phyloP scores from a whole-genome alignment of 2,113 vertebrate genomes.

The Bungarus multicinctus region DNA sequence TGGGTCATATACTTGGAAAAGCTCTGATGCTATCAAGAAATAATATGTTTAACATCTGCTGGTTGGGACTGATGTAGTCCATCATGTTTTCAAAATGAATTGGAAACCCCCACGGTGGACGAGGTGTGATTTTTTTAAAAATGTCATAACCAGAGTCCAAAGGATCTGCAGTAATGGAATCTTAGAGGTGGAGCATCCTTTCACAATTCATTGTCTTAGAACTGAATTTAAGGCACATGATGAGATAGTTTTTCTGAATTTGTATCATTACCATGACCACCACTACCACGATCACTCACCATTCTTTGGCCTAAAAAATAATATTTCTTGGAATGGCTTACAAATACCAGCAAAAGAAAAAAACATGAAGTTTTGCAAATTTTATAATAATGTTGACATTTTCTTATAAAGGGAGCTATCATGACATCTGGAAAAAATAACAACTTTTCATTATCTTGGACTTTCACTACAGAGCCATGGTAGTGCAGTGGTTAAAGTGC shows the following conservation, averaged over 20 bases:
- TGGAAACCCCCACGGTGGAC: background rate
- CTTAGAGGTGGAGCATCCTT: background rate
- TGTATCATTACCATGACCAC: background rate
- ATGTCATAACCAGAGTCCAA: background rate
- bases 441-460: constrained; percentile 23
- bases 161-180: background rate
- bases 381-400: background rate
- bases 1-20: background rate
- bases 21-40: background rate
- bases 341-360: background rate
- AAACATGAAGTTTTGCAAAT: background rate
- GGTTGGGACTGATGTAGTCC: background rate
- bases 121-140: background rate
- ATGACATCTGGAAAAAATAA: background rate
- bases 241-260: background rate
- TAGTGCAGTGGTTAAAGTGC: too few species aligned
- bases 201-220: background rate
- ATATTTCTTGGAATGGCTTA: background rate
- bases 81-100: background rate
- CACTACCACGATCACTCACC: background rate
- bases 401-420: background rate
- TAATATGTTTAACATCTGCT: background rate
- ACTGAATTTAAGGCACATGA: background rate
- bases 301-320: background rate
- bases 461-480: too few species aligned